Base-by-base conservation (phyloP, 2,797 vertebrate species). In the Poeciliopsis gracilis region DNA sequence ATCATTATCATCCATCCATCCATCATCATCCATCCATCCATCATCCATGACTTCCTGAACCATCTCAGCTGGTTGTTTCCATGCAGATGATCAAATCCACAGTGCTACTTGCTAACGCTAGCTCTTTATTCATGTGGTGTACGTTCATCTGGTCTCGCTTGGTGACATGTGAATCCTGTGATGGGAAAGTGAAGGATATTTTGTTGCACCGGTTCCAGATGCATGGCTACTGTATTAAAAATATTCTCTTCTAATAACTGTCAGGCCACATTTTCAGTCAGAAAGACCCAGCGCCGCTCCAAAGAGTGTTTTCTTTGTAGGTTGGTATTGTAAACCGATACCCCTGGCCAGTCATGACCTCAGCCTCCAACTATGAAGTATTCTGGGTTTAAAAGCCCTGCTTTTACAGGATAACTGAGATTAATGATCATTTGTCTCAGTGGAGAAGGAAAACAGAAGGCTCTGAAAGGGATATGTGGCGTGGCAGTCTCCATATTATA, bases 341-440 rank as follows among this genome's bases (percentile, higher is more conserved):
- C 66, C 77, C 84, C 91, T 88, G 89, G 86, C 88, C 89, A 95
- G 90, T 89, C 82, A 87, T 95, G 94, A 96, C 93, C 94, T 96
- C 94, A 96, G 91, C 84, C 85, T 88, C 76, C 74, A 93, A 94
- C 90, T 87, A 95, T 94, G 93, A 94, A 71, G 67, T 28, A 87
- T 88, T 75, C 89, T 90, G 82, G 86, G 76, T 91, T 94, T 91
- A 88, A 93, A 90, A 91, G 90, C 83, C 75, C 9, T 43, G 87
- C 86, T 91, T 90, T 53, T 93, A 81, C 91, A 87, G 84, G 84
- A 88, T 85, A 89, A 92, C 86, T n/a, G 75, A 92, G 84, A 83
- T 84, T 90, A 89, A 94, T 94, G 88, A 90, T 89, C 75, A 88
- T 51, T 77, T 36, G 89, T 89, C 90, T 87, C 90, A 23, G 61